Conservation (phyloP, 2,113 vertebrate genomes). For the Megaceryle torquata region DNA sequence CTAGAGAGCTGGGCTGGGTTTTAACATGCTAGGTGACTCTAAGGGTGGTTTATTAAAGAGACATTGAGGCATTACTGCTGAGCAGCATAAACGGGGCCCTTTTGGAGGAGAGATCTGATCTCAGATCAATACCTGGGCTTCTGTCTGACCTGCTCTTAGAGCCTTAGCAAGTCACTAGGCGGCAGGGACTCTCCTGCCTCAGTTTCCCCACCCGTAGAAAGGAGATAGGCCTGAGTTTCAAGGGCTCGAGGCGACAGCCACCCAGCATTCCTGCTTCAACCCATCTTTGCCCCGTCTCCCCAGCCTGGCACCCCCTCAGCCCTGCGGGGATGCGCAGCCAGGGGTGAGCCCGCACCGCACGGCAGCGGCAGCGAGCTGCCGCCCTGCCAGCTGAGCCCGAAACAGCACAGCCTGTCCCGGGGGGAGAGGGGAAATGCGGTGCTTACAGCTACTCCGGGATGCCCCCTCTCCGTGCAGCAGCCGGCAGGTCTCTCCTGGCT, state of each 20-base stretch:
- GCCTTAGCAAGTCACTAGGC: not conserved
- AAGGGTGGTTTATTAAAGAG: not conserved
- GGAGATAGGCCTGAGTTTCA: not conserved
- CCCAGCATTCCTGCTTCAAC: not conserved
- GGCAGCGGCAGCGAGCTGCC: not conserved
- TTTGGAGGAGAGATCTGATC: not conserved
- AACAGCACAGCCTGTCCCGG: not conserved
- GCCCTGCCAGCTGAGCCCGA: not conserved
- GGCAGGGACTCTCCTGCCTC: not conserved
- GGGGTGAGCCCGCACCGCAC: not conserved
- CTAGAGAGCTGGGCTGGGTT: not conserved
- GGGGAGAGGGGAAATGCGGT: not conserved
- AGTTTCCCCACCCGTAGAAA: not conserved
- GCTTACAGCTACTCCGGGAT: not conserved
- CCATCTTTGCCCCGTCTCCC: not conserved
- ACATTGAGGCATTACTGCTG: fast-evolving
- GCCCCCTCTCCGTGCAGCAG: fast-evolving
- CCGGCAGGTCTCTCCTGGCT: not conserved
- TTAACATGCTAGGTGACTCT: not conserved
- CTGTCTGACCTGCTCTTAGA: not conserved
- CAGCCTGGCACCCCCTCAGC: not conserved
- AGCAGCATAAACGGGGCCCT: fast-evolving
- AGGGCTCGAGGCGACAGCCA: not conserved
- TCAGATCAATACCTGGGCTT: too few relatives aligned
- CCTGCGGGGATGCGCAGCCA: not conserved